Conservation (phyloP, 2,113 vertebrate species). For the Protobothrops flavoviridis region DNA sequence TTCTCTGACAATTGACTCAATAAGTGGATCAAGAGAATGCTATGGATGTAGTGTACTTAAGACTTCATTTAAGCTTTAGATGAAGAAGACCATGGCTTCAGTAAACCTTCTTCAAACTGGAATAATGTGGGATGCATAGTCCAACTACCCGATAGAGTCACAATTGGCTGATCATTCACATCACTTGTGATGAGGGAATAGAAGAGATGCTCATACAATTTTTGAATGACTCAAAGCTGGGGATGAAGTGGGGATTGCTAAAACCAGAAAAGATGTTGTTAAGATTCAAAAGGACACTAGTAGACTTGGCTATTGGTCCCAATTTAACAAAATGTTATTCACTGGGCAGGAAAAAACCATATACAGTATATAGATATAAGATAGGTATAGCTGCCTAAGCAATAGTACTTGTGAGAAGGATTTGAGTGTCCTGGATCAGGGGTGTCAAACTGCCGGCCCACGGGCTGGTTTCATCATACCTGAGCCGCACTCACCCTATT, state of each 20-base stretch:
- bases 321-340: background rate
- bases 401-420: no score
- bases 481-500: no score
- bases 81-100: background rate
- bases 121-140: background rate
- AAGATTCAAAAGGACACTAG: background rate
- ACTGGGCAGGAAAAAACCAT: no score
- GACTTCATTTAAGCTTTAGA: background rate
- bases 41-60: background rate
- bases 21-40: background rate
- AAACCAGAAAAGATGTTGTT: background rate
- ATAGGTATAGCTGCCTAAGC: no score
- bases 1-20: background rate
- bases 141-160: background rate
- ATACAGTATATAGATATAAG: no score
- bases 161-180: background rate
- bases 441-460: no score
- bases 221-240: background rate
- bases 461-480: no score
- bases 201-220: background rate
- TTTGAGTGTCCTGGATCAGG: no score
- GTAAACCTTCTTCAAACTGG: background rate
- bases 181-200: background rate
- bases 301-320: background rate
- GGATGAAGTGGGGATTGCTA: no score